phyloP scores from a whole-genome alignment of 2,888 invertebrate genomes.

The Plutella xylostella region DNA sequence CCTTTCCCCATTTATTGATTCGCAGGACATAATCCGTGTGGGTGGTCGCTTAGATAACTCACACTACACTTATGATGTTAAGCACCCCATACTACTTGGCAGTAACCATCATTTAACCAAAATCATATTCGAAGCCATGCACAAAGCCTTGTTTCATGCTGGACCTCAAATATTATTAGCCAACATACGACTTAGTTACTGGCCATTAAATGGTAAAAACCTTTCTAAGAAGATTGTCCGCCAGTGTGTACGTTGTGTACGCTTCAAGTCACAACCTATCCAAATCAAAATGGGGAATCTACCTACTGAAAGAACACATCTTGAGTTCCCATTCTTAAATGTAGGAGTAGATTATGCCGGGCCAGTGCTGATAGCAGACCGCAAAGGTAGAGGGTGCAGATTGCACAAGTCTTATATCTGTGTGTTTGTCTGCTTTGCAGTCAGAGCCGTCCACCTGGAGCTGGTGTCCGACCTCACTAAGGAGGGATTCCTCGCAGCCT shows the following conservation, averaged over 20 bases:
- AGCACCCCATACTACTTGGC: not conserved
- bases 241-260: not conserved
- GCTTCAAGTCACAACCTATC: not conserved
- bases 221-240: not conserved
- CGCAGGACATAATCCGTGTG: conserved; percentile 3
- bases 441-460: too few species aligned
- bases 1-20: not conserved
- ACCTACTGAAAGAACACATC: conserved; percentile 4
- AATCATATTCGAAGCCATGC: not conserved
- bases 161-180: not conserved
- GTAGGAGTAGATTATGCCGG: conserved; percentile 11
- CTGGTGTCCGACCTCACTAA: too few species aligned
- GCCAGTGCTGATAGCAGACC: conserved; percentile 3
- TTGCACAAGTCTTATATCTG: not conserved
- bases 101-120: conserved; percentile 1
- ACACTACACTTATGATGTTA: not conserved
- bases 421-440: not conserved
- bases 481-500: too few species aligned
- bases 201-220: not conserved
- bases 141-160: not conserved
- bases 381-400: conserved; percentile 3
- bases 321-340: conserved; percentile 9
- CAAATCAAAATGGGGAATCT: not conserved
- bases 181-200: not conserved
- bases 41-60: conserved; percentile 5